phyloP scores from a whole-genome alignment of 2,113 vertebrate genomes.

The Coryphaenoides rupestris region DNA sequence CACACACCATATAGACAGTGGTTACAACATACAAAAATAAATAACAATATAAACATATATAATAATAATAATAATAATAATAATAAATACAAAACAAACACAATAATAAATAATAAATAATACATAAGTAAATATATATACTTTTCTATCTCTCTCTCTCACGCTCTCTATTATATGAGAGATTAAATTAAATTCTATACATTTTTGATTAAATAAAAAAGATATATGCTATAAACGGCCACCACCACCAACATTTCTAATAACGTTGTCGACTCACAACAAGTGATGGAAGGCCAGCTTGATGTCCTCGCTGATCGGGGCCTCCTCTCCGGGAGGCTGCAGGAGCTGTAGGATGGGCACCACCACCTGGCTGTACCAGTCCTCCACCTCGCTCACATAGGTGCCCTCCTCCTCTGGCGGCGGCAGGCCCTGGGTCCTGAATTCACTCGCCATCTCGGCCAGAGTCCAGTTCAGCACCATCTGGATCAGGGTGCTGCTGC shows the following conservation, averaged over 20 bases:
- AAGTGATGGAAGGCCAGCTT: constrained; percentile 60
- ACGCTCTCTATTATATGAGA: too few relatives aligned
- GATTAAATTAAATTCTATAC: background rate
- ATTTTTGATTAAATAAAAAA: background rate
- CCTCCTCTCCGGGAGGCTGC: constrained; percentile 9
- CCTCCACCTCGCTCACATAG: constrained; percentile 52
- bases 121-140: too few relatives aligned
- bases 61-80: too few relatives aligned
- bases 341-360: constrained; percentile 60
- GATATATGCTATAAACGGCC: background rate
- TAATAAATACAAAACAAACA: too few relatives aligned
- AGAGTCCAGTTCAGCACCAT: constrained; percentile 71
- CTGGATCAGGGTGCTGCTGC: constrained; percentile 60
- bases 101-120: too few relatives aligned
- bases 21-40: too few relatives aligned
- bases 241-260: background rate
- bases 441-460: constrained; percentile 61
- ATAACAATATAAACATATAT: too few relatives aligned
- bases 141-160: too few relatives aligned
- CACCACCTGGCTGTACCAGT: constrained; percentile 67
- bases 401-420: constrained; percentile 6
- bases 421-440: constrained; percentile 12
- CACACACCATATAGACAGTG: too few relatives aligned
- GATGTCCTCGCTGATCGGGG: constrained; percentile 48
- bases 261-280: constrained; percentile 60